Evolutionary conservation across 2,888 invertebrate species (phyloP).

Genomic region (Dolomedes plantarius): DNA sequence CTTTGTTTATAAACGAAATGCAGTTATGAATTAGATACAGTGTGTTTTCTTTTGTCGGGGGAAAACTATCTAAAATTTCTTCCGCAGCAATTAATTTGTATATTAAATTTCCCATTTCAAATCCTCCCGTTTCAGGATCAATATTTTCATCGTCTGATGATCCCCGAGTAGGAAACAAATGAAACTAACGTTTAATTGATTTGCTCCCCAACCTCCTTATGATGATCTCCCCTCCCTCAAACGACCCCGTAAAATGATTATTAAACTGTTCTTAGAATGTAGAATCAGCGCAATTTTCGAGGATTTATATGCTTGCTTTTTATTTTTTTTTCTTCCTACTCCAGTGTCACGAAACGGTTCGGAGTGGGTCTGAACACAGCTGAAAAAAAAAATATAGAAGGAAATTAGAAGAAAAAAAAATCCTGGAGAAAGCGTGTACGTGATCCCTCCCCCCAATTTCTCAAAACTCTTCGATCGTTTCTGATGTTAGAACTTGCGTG

Average conservation of each 20-base stretch:
- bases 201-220: slow-evolving; percentile 26
- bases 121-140: not conserved
- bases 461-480: slow-evolving; percentile 58
- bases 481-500: slow-evolving; percentile 26
- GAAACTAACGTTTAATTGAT: slow-evolving; percentile 20
- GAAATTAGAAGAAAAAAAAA: not conserved
- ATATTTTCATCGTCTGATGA: not conserved
- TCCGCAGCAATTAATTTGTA: too few relatives aligned
- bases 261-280: slow-evolving; percentile 38
- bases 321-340: not conserved
- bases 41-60: too few relatives aligned
- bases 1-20: too few relatives aligned
- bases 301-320: slow-evolving; percentile 43
- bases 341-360: slow-evolving; percentile 33
- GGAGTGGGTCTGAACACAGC: not conserved
- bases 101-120: not conserved
- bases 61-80: too few relatives aligned
- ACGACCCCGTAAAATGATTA: slow-evolving; percentile 21
- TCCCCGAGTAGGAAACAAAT: not conserved
- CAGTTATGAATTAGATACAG: too few relatives aligned
- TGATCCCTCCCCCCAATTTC: slow-evolving; percentile 51
- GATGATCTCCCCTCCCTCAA: not conserved
- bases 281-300: slow-evolving; percentile 50
- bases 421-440: slow-evolving; percentile 12
- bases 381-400: slow-evolving; percentile 6